Base-by-base conservation (phyloP, 1,140 invertebrate genomes). In the Eueides isabella region DNA sequence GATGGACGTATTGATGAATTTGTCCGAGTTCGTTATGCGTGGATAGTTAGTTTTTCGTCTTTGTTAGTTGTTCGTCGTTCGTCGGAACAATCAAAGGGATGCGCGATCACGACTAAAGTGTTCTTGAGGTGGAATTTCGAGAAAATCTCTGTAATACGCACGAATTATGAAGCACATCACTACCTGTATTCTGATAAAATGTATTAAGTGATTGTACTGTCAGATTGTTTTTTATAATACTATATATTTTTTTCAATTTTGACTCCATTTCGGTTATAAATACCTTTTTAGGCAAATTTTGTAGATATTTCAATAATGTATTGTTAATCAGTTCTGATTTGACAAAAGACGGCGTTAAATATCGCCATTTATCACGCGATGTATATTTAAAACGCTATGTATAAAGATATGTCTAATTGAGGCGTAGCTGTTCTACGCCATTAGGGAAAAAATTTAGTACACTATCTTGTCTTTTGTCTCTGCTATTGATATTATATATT, bases 21-120 rank as follows among this genome's bases (percentile, higher is more conserved):
- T 85, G 81, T 74, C 81, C 74, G 76, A 80, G 81, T 88, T 86
- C 78, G 85, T 88, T 88, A 85, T 83, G 80, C 67, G 85, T 85
- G 83, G 85, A 84, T 72, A 74, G 74, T 77, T 44, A 19, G 41
- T 9, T 5, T 9, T 19, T 48, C 16, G 41, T 19, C 41, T 14
- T 48, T n/a, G 5, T 16, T 44, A 44, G 41, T 44, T 44, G n/a
- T 55, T 55, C 19, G 2, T 44, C n/a, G 48, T 83, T 81, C 68
- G 87, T 85, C 86, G 85, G 86, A 71, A 74, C 74, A 77, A 85
- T 89, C 89, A 89, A 90, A 91, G 85, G 81, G 71, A 84, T 80
- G 77, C 61, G 73, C 76, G 82, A 85, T 89, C 88, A 90, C 87
- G 89, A 89, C 87, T 82, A 74, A 77, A 85, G 82, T 81, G 83